Evolutionary conservation across 1,140 invertebrate genomes (phyloP), one percentile per base, ranked within the genome.

Genomic region (Drosophila elegans): DNA sequence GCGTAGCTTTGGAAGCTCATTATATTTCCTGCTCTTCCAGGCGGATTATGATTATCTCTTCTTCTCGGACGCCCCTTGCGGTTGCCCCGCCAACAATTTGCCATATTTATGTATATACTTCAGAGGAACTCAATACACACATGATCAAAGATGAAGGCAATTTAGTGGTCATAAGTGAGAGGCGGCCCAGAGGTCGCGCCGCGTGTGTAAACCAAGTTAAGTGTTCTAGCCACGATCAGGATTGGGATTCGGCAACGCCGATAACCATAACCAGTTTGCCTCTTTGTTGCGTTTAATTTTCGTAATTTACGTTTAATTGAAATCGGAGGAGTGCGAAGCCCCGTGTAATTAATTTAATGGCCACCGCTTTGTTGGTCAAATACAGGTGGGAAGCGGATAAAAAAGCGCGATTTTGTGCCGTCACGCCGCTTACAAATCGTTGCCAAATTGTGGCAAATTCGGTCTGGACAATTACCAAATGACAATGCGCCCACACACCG

Each of bases 281-380:
- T 32, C 61, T 36, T 56, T 56, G 39, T 39, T 46, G 34, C 69
- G 45, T 55, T 52, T 72, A 60, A 77, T 77, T 68, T 57, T 78
- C 56, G 78, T 81, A 76, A 79, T 88, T 81, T 75, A 66, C 44
- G 49, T 76, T 82, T 82, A 78, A 86, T 86, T 82, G 83, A 86
- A 88, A 81, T 75, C 69, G 75, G 61, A 51, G 62, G 53, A 72
- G 62, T 71, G 61, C 57, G 46, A 45, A 59, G 63, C 27, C 42
- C 49, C 74, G 61, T 76, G 80, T 88, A 86, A 86, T 86, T 86
- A 82, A 88, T 82, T 88, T 86, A 86, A 86, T 86, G 83, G 74
- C 82, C 82, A 75, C 68, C 78, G 73, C 62, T 84, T 84, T 76
- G 73, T 72, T 46, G 39, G 64, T 53, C 49, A 71, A 77, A 68